Percentiles rank a stretch among this genome's conserved stretches.
These are phyloP conservation scores for Epistrophella euchroma DNA, from an alignment of 2,888 invertebrate genomes.

Conservation along the genomic window DNA sequence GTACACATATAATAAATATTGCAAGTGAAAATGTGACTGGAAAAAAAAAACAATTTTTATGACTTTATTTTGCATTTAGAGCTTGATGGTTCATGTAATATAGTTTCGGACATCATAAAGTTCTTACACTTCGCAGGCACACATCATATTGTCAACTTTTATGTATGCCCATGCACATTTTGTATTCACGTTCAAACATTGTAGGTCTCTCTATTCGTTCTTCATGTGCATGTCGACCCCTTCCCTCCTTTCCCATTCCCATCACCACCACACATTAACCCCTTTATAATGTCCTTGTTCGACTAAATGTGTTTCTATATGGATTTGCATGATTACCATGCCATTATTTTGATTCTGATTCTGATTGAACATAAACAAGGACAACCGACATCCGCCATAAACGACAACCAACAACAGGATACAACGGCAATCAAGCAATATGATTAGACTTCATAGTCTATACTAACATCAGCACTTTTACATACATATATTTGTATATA, in stretches of 20 bases:
- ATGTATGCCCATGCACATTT: background rate
- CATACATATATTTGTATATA: too few species aligned
- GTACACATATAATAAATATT: background rate
- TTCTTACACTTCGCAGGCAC: constrained; percentile 31
- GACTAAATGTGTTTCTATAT: constrained; percentile 31
- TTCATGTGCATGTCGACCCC: background rate
- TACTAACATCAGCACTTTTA: background rate
- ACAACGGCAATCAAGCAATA: constrained; percentile 59
- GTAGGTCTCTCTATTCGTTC: background rate
- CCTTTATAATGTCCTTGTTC: constrained; percentile 12
- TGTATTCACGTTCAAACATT: constrained; percentile 18
- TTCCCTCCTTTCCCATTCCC: background rate
- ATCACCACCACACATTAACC: background rate
- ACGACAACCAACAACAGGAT: constrained; percentile 38
- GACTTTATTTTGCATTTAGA: constrained; percentile 56
- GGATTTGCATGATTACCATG: constrained; percentile 74
- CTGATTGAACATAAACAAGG: constrained; percentile 67
- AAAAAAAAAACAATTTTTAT: constrained; percentile 59
- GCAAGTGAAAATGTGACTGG: constrained; percentile 41
- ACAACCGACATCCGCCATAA: constrained; percentile 47
- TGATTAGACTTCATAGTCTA: constrained; percentile 15
- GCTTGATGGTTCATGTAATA: constrained; percentile 1
- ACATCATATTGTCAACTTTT: constrained; percentile 19
- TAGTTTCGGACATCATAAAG: constrained; percentile 41
- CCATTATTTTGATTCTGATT: constrained; percentile 71